These are phyloP conservation scores for Eptesicus fuscus DNA, from an alignment of 2,113 vertebrate genomes.

Conservation along the genomic window DNA sequence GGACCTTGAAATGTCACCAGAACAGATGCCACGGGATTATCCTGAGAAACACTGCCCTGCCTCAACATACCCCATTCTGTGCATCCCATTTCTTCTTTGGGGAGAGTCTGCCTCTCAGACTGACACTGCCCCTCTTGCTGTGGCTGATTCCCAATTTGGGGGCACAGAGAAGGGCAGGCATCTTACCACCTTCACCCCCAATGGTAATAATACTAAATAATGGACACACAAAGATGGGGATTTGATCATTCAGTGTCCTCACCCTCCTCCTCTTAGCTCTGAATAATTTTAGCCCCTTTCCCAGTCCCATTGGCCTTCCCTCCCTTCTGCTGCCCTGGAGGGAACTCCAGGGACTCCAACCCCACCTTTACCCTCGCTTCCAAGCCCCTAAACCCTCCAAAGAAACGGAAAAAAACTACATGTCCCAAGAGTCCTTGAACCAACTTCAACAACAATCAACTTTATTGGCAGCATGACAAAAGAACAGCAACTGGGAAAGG, in stretches of 20 bases:
- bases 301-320: background rate
- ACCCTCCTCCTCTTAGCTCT: background rate
- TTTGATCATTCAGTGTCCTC: background rate
- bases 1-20: constrained; percentile 55
- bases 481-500: background rate
- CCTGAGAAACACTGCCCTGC: background rate
- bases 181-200: background rate
- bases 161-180: background rate
- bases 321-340: background rate
- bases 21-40: constrained; percentile 27
- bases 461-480: constrained; percentile 28
- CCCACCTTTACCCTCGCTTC: background rate
- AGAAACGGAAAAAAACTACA: background rate
- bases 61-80: background rate
- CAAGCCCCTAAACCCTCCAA: background rate
- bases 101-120: background rate
- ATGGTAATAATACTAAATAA: background rate
- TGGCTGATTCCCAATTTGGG: background rate
- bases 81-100: background rate
- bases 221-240: background rate
- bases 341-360: background rate
- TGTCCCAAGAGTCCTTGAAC: constrained; percentile 15
- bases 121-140: background rate
- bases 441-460: constrained; percentile 40
- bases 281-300: background rate